Evolutionary conservation across 2,797 vertebrate species (phyloP).

Genomic region (Merluccius polli): DNA sequence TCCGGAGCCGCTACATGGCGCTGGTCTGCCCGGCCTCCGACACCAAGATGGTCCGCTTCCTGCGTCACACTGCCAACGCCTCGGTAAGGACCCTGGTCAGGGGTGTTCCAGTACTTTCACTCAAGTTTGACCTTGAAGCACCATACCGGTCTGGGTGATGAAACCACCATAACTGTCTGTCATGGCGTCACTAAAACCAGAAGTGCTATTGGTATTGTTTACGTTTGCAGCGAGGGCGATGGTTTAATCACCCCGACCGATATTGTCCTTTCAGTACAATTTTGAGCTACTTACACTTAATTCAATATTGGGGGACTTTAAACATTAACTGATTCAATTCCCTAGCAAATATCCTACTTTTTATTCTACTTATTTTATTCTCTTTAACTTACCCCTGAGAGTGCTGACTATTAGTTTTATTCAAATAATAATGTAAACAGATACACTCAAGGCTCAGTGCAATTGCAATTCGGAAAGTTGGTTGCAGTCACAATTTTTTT

Average conservation of each 20-base stretch:
- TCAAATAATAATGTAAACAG: not conserved
- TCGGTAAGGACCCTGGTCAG: constrained; percentile 60
- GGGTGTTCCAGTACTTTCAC: not conserved
- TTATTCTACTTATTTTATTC: not conserved
- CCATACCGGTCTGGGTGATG: not conserved
- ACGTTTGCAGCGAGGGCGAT: not conserved
- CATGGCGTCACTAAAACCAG: not conserved
- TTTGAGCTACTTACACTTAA: not conserved
- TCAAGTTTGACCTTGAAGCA: not conserved
- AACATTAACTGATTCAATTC: not conserved
- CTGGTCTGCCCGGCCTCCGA: constrained; percentile 73
- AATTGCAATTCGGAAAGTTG: not conserved
- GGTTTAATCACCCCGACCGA: not conserved
- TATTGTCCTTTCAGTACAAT: not conserved
- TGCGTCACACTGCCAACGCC: constrained; percentile 75
- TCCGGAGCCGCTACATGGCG: constrained; percentile 78
- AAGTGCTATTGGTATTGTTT: not conserved
- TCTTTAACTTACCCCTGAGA: not conserved
- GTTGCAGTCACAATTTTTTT: not conserved
- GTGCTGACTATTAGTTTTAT: not conserved
- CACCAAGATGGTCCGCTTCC: constrained; percentile 77
- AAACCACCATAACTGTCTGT: not conserved
- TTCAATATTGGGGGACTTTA: not conserved
- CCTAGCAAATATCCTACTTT: not conserved
- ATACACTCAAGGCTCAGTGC: not conserved